Conservation (phyloP, 2,888 invertebrate species). For the Drosophila dives region DNA sequence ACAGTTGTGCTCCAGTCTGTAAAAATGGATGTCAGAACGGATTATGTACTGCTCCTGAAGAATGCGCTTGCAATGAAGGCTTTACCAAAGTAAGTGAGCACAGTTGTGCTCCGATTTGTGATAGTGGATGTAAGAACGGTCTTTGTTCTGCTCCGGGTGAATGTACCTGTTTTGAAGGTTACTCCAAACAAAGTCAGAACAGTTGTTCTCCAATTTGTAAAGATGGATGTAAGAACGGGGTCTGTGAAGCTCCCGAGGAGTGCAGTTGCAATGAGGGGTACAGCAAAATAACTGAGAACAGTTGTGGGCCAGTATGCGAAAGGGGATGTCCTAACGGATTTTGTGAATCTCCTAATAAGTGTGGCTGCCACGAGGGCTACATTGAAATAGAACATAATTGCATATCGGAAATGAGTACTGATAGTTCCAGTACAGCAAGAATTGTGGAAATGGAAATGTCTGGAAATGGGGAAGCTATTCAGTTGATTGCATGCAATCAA, state of each 20-base stretch:
- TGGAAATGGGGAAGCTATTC: not conserved
- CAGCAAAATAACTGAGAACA: not conserved
- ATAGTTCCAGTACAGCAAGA: not conserved
- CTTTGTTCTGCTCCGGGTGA: conserved; percentile 19
- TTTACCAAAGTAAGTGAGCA: not conserved
- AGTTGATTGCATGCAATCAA: conserved; percentile 14
- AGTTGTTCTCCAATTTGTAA: conserved; percentile 26
- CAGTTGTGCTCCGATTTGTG: conserved; percentile 29
- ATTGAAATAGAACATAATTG: conserved; percentile 15
- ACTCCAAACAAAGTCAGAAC: not conserved
- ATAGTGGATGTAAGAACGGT: conserved; percentile 29
- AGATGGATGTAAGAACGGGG: conserved; percentile 38
- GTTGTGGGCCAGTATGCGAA: conserved; percentile 29
- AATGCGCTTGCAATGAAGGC: conserved; percentile 24
- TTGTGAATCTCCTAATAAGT: conserved; percentile 32
- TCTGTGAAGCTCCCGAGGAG: conserved; percentile 23
- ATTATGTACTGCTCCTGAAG: conserved; percentile 19
- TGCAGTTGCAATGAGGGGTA: conserved; percentile 36
- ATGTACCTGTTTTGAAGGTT: conserved; percentile 34
- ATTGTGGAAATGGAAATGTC: not conserved
- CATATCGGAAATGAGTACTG: not conserved
- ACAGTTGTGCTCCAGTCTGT: conserved; percentile 15
- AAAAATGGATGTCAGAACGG: conserved; percentile 18
- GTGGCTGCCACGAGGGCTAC: conserved; percentile 36
- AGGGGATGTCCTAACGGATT: conserved; percentile 20